These are phyloP conservation scores for Plebejus melissa DNA, from an alignment of 2,888 invertebrate genomes.

Conservation along the genomic window DNA sequence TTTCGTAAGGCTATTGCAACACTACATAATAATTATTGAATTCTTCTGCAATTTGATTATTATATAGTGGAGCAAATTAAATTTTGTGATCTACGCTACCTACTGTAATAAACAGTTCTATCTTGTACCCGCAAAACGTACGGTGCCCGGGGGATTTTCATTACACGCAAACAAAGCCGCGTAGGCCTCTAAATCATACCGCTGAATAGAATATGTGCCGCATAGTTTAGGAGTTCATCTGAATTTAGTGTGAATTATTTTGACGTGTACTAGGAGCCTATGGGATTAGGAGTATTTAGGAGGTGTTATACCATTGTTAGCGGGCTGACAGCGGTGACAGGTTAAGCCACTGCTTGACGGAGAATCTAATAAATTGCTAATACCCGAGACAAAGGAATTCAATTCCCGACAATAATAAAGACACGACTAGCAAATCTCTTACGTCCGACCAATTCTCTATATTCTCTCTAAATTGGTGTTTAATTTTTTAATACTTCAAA, in stretches of 20 bases:
- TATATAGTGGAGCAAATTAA: too few relatives aligned
- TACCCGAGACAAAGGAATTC: conserved; percentile 30
- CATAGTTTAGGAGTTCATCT: conserved; percentile 24
- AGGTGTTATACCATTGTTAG: conserved; percentile 39
- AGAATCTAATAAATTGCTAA: conserved; percentile 35
- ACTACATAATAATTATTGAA: too few relatives aligned
- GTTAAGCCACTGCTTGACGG: conserved; percentile 35
- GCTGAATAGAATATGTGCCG: not conserved
- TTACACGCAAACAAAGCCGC: conserved; percentile 3
- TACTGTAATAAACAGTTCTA: not conserved
- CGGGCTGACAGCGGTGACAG: conserved; percentile 37
- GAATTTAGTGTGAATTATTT: conserved; percentile 27
- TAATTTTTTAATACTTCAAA: not conserved
- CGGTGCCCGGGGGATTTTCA: not conserved
- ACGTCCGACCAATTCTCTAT: not conserved
- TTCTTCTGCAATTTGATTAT: too few relatives aligned
- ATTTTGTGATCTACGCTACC: not conserved
- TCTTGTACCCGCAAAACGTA: not conserved
- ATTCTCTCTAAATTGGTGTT: not conserved
- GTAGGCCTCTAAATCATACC: not conserved
- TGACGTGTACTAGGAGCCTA: conserved; percentile 34
- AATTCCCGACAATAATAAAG: conserved; percentile 17
- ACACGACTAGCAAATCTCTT: conserved; percentile 3
- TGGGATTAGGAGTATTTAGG: conserved; percentile 35
- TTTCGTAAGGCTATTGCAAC: too few relatives aligned